Evolutionary conservation across 2,797 vertebrate species (phyloP), one percentile per base, ranked within the genome.

Genomic region (Enteromius argenteus): DNA sequence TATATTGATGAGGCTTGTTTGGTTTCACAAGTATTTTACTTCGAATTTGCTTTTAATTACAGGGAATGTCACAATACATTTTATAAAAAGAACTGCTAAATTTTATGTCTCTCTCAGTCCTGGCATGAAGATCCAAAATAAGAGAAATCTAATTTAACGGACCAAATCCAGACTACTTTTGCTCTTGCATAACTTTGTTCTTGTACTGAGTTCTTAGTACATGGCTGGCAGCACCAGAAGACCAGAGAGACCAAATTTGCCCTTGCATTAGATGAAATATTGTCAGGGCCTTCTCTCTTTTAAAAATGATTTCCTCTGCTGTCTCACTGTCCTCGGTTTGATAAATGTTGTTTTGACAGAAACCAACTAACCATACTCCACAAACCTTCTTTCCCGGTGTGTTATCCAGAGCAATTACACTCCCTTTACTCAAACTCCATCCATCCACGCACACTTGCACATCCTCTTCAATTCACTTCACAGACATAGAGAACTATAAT

Each of bases 311-410:
- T 64, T 78, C 62, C 81, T 78, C 37, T 30, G 71, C 21, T 49
- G 32, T 80, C 67, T 81, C 37, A 60, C 35, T 77, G n/a, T 84
- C 83, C 39, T 68, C 32, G 85, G 86, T 84, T 90, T 93, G 92
- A 94, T 90, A 86, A 90, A 93, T 92, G 88, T 68, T 91, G 92
- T 91, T 93, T 91, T 93, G 92, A 93, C 92, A 90, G 89, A 86
- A 93, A 84, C 79, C 81, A 80, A 89, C 87, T 87, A 85, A 86
- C 89, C 84, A 79, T 87, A 30, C 68, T 85, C 85, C 84, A 87
- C 78, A 87, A 85, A 86, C 83, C 85, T 83, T 69, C 35, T 86
- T 72, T 60, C 77, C 79, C 87, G 62, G 62, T 78, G 71, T 72
- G 51, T 84, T 60, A 78, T 84, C 87, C 90, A 79, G 80, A 85